A percentile compares a stretch with the other conserved stretches of the same genome.
Evolutionary conservation across 2,888 invertebrate species (phyloP).

Genomic region (Tholera decimalis): DNA sequence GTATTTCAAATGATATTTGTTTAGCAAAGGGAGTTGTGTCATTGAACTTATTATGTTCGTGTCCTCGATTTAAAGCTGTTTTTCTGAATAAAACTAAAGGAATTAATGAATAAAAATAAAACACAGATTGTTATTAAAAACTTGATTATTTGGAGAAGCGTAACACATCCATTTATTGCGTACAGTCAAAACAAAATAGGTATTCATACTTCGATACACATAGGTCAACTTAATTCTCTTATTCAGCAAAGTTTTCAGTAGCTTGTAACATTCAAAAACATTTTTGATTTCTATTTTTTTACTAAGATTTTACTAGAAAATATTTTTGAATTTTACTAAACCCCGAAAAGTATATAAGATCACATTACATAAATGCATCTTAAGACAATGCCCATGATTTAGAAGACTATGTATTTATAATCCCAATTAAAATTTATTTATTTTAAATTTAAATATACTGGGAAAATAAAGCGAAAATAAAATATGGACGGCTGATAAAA

Average conservation of each 20-base stretch:
- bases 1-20: background rate
- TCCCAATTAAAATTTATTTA: slow-evolving; percentile 46
- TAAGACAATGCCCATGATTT: slow-evolving; percentile 72
- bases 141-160: slow-evolving; percentile 89
- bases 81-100: slow-evolving; percentile 8
- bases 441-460: slow-evolving; percentile 62
- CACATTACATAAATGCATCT: slow-evolving; percentile 70
- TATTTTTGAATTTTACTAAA: slow-evolving; percentile 58
- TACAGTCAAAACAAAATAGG: slow-evolving; percentile 66
- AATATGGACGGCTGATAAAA: slow-evolving; percentile 63
- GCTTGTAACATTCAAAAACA: slow-evolving; percentile 56
- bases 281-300: slow-evolving; percentile 46
- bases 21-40: slow-evolving; percentile 44
- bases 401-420: slow-evolving; percentile 50
- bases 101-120: slow-evolving; percentile 74
- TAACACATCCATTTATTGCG: slow-evolving; percentile 81
- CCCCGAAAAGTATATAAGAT: slow-evolving; percentile 54
- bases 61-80: background rate
- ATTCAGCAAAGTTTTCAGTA: slow-evolving; percentile 45
- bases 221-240: slow-evolving; percentile 58
- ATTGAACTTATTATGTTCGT: background rate
- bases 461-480: slow-evolving; percentile 54
- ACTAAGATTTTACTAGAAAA: slow-evolving; percentile 50
- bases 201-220: slow-evolving; percentile 60
- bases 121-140: slow-evolving; percentile 86